Conservation (phyloP, 2,888 invertebrate genomes). For the Meiosimyza platycephala region DNA sequence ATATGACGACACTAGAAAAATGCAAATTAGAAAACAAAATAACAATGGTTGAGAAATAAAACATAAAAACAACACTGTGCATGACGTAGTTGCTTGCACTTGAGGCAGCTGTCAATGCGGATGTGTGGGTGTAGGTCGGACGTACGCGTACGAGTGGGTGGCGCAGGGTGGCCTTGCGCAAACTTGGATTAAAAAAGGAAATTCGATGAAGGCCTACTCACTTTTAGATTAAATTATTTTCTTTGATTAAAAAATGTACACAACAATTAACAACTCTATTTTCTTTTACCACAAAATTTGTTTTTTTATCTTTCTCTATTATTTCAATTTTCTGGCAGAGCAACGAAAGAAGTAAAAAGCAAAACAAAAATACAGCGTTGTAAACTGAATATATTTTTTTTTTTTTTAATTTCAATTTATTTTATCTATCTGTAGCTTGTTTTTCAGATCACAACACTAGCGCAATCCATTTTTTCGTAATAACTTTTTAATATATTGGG, state of each 20-base stretch:
- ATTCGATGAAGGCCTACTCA: too few species aligned
- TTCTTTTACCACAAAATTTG: constrained; percentile 3
- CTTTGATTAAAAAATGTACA: too few species aligned
- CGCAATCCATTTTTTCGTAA: constrained; percentile 9
- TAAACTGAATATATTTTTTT: constrained; percentile 6
- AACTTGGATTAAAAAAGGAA: too few species aligned
- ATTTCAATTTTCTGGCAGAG: not conserved
- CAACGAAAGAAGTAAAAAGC: too few species aligned
- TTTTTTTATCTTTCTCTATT: not conserved
- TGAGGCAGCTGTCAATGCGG: constrained; percentile 24
- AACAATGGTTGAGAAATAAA: not conserved
- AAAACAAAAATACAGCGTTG: not conserved
- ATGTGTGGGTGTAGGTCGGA: constrained; percentile 21
- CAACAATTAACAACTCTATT: not conserved
- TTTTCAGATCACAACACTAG: not conserved
- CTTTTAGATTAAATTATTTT: too few species aligned
- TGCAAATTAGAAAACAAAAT: constrained; percentile 1
- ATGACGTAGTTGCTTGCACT: constrained; percentile 33
- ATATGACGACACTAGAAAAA: constrained; percentile 14
- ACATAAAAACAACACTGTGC: constrained; percentile 1
- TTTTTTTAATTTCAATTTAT: constrained; percentile 4
- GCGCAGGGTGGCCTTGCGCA: constrained; percentile 14
- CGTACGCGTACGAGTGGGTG: not conserved
- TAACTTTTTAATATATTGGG: not conserved
- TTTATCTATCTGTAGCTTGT: too few species aligned